Evolutionary conservation across 2,888 invertebrate genomes (phyloP).

Genomic region (Patella pellucida): DNA sequence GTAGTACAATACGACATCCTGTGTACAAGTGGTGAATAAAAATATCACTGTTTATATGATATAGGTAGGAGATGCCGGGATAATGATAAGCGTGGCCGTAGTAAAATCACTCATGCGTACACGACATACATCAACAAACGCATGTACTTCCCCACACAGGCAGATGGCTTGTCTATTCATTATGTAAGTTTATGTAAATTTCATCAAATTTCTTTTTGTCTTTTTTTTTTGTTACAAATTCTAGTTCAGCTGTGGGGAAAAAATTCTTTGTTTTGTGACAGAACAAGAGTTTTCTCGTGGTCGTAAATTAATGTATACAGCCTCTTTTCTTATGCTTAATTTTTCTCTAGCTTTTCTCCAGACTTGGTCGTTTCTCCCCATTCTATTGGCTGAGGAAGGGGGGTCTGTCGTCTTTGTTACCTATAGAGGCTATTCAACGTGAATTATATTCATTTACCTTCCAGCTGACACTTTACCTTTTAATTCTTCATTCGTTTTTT

Average conservation of each 20-base stretch:
- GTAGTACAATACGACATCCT: conserved; percentile 3
- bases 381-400: conserved; percentile 12
- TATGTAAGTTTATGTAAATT: conserved; percentile 11
- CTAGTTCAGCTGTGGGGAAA: conserved; percentile 2
- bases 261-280: neutral
- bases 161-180: conserved; percentile 6
- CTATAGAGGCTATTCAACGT: conserved; percentile 2
- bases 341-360: neutral
- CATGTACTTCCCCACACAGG: neutral
- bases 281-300: neutral
- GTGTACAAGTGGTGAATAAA: neutral
- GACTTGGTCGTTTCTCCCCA: neutral
- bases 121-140: neutral
- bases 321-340: conserved; percentile 11
- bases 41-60: neutral
- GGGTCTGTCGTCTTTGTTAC: conserved; percentile 7
- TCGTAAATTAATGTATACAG: neutral
- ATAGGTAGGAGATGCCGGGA: neutral
- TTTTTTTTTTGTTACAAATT: neutral
- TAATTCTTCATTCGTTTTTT: neutral
- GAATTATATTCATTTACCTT: conserved; percentile 2
- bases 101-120: conserved; percentile 7
- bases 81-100: neutral
- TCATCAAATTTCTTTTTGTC: conserved; percentile 2
- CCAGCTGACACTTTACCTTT: conserved; percentile 5